A percentile compares a stretch with the other conserved stretches of the same genome.
Evolutionary conservation across 2,888 invertebrate species (phyloP).

Genomic region (Baccha elongata): DNA sequence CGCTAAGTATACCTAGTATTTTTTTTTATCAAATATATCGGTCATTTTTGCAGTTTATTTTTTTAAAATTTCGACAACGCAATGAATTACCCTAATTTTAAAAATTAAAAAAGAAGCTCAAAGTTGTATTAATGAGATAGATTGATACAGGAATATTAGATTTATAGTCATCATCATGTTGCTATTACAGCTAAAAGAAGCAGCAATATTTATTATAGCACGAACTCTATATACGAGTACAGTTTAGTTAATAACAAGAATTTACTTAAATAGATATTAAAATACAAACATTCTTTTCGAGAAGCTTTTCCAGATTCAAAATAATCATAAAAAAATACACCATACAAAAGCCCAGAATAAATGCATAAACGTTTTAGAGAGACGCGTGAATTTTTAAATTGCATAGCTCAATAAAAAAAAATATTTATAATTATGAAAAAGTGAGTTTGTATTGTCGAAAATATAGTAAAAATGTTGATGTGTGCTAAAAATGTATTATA

Average conservation of each 20-base stretch:
- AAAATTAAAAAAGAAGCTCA: constrained; percentile 46
- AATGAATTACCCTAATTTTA: constrained; percentile 41
- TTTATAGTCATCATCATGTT: too few species aligned
- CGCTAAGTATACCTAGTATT: too few species aligned
- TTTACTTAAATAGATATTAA: constrained; percentile 18
- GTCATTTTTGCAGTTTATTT: not conserved
- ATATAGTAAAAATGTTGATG: constrained; percentile 21
- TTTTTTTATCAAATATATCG: too few species aligned
- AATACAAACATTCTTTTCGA: constrained; percentile 44
- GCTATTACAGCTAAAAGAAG: constrained; percentile 40
- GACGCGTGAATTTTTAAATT: constrained; percentile 31
- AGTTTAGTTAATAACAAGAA: constrained; percentile 47
- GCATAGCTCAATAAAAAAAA: constrained; percentile 34
- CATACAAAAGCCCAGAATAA: constrained; percentile 39
- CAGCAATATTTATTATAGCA: constrained; percentile 24
- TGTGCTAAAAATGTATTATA: constrained; percentile 27
- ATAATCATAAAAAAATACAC: constrained; percentile 9
- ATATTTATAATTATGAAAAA: constrained; percentile 1
- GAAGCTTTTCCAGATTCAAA: constrained; percentile 35
- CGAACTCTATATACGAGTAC: constrained; percentile 20
- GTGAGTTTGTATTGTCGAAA: constrained; percentile 30
- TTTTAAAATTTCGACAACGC: not conserved
- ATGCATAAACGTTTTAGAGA: constrained; percentile 41
- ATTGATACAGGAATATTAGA: constrained; percentile 9
- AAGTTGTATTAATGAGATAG: constrained; percentile 21